phyloP scores from a whole-genome alignment of 2,797 vertebrate species.

The Acanthiza pusilla region DNA sequence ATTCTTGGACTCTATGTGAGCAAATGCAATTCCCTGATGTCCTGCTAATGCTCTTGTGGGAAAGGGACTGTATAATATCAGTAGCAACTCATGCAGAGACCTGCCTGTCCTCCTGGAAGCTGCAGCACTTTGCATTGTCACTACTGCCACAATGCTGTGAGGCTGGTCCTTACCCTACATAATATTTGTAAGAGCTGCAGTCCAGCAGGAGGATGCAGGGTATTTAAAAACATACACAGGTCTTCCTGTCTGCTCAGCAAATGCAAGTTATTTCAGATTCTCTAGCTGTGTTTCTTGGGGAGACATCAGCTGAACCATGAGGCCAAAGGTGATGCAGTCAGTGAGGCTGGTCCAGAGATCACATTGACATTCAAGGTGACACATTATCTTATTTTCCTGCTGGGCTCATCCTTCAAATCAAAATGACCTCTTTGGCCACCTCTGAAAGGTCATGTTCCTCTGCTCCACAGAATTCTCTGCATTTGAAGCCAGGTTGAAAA shows the following conservation, averaged over 20 bases:
- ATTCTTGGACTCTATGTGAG: not conserved
- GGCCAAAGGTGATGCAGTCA: not conserved
- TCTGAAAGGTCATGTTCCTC: not conserved
- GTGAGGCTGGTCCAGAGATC: not conserved
- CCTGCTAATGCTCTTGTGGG: not conserved
- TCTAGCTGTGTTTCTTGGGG: not conserved
- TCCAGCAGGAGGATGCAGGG: accelerated
- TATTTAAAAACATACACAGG: not conserved
- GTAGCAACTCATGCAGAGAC: not conserved
- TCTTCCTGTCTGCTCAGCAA: not conserved
- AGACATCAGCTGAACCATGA: not conserved
- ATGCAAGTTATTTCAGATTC: not conserved
- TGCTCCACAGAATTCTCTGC: not conserved
- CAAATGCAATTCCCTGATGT: not conserved
- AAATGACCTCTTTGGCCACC: not conserved
- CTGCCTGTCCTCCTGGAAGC: not conserved
- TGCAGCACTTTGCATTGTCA: not conserved
- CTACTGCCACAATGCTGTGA: not conserved
- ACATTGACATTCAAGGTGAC: not conserved
- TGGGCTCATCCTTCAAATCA: not conserved
- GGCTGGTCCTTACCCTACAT: not conserved
- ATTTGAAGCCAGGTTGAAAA: not conserved
- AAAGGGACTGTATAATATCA: not conserved
- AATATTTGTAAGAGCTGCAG: not conserved
- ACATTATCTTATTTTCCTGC: not conserved